Conservation (phyloP, 2,888 invertebrate genomes). For the Chirona hameri region DNA sequence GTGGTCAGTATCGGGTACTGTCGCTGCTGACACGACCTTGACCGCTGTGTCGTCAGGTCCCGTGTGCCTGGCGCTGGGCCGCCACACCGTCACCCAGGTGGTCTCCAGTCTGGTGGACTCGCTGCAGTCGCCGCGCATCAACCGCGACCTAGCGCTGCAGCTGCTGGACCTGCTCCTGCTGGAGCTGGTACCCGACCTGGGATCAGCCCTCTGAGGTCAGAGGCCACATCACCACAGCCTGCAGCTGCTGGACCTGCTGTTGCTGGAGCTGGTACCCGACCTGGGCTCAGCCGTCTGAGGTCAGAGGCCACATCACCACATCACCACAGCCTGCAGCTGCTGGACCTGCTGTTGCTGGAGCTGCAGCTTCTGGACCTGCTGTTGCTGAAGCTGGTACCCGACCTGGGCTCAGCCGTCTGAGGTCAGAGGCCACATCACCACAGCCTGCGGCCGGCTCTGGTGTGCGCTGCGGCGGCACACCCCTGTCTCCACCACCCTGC, state of each 20-base stretch:
- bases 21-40: not conserved
- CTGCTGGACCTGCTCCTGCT: conserved; percentile 3
- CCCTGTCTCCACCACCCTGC: too few species aligned
- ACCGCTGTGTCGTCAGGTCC: not conserved
- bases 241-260: too few species aligned
- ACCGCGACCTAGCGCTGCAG: conserved; percentile 4
- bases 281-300: not conserved
- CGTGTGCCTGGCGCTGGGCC: not conserved
- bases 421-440: not conserved
- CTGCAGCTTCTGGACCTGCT: conserved; percentile 25
- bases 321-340: too few species aligned
- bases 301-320: not conserved
- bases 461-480: too few species aligned
- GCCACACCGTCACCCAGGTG: not conserved
- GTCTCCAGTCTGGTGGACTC: not conserved
- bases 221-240: too few species aligned
- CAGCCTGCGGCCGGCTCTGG: too few species aligned
- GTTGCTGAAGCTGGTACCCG: too few species aligned
- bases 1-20: too few species aligned
- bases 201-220: not conserved
- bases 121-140: not conserved
- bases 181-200: conserved; percentile 4
- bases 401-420: not conserved
- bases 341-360: too few species aligned
- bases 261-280: not conserved